Conservation (phyloP, 2,797 vertebrate species). For the Pipistrellus pygmaeus region DNA sequence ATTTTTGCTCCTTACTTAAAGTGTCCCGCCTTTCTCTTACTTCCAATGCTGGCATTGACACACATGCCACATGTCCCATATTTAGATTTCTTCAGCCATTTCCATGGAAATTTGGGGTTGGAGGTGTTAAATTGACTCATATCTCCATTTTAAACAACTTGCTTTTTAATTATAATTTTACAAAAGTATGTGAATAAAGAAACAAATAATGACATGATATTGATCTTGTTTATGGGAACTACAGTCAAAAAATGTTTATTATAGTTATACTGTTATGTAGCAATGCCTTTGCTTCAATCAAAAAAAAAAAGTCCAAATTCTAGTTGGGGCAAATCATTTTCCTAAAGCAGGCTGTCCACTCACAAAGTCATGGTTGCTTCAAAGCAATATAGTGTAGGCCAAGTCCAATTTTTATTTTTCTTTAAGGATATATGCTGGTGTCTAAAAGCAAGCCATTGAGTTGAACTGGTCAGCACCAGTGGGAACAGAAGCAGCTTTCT, state of each 20-base stretch:
- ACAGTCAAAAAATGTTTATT: slow-evolving; percentile 7
- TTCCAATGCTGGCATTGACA: neutral
- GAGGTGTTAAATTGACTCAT: neutral
- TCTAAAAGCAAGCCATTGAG: neutral
- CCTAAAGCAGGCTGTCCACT: slow-evolving; percentile 44
- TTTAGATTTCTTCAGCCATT: neutral
- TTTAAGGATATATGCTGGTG: neutral
- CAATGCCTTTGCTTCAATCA: slow-evolving; percentile 1
- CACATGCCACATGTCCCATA: too few relatives aligned
- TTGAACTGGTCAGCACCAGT: slow-evolving; percentile 20
- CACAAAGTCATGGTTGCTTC: neutral
- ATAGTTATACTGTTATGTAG: neutral
- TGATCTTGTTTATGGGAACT: slow-evolving; percentile 59
- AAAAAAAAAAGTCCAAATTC: neutral
- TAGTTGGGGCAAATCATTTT: neutral
- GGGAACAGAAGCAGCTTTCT: slow-evolving; percentile 24
- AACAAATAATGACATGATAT: slow-evolving; percentile 43
- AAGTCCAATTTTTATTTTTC: slow-evolving; percentile 24
- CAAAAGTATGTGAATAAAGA: neutral
- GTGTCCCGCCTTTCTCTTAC: neutral
- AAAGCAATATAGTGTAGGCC: neutral
- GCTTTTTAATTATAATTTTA: slow-evolving; percentile 54
- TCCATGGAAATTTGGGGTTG: neutral
- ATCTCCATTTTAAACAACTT: slow-evolving; percentile 23
- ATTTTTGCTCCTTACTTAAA: neutral